Percentiles rank a stretch among this genome's conserved stretches.
Conservation (phyloP, 2,113 vertebrate species). For the Phrynosoma blainvillii region DNA sequence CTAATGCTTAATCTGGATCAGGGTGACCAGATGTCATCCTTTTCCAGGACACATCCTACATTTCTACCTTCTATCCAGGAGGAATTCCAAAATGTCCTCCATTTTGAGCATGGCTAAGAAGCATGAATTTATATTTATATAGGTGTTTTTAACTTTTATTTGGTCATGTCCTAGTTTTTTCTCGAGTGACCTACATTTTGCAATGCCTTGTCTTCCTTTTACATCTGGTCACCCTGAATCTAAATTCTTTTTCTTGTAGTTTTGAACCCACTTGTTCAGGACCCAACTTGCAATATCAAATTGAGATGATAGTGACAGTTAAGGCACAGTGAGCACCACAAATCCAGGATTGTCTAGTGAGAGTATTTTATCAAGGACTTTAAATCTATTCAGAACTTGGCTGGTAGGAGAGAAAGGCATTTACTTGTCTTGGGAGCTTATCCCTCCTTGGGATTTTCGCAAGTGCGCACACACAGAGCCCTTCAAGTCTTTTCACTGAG, state of each 20-base stretch:
- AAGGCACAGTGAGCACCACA: not conserved
- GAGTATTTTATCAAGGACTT: not conserved
- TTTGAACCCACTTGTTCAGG: not conserved
- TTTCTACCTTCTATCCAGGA: too few species aligned
- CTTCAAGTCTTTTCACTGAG: not conserved
- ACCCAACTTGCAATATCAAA: not conserved
- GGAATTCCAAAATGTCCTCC: too few species aligned
- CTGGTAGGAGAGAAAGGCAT: not conserved
- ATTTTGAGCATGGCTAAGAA: too few species aligned
- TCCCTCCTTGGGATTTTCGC: not conserved
- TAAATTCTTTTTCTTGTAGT: not conserved
- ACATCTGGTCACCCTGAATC: too few species aligned
- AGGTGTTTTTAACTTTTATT: too few species aligned
- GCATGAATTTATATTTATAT: too few species aligned
- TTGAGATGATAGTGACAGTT: too few species aligned
- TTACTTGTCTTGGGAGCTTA: not conserved
- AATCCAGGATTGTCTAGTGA: not conserved
- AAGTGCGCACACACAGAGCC: not conserved
- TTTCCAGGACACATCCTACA: too few species aligned
- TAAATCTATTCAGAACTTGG: not conserved
- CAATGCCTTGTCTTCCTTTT: too few species aligned
- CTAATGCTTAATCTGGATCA: not conserved
- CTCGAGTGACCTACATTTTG: too few species aligned
- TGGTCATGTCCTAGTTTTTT: too few species aligned
- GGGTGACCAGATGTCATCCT: too few species aligned